Conservation (phyloP, 1,140 invertebrate genomes). For the Drosophila tani region DNA sequence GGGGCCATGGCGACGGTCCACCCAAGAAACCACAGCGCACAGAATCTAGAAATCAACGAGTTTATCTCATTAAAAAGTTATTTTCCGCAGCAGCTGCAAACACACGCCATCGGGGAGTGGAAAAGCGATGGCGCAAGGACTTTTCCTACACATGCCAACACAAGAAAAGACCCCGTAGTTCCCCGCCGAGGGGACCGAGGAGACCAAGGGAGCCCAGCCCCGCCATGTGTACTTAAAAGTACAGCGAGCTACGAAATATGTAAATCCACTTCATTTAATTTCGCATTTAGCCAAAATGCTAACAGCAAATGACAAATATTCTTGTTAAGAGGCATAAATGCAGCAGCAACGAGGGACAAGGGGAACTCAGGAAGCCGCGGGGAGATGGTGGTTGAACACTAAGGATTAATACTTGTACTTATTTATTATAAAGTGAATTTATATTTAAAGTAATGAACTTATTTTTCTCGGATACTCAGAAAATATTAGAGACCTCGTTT, state of each 20-base stretch:
- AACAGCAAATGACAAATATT: slow-evolving; percentile 83
- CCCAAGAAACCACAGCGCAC: slow-evolving; percentile 73
- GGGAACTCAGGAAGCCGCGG: slow-evolving; percentile 14
- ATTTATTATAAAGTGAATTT: not conserved
- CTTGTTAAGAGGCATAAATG: slow-evolving; percentile 82
- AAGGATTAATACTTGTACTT: not conserved
- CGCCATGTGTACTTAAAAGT: slow-evolving; percentile 77
- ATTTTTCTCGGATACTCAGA: no score
- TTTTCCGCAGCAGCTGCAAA: slow-evolving; percentile 83
- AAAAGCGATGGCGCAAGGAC: slow-evolving; percentile 44
- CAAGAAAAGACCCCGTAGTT: slow-evolving; percentile 26
- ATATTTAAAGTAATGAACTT: no score
- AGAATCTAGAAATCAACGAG: slow-evolving; percentile 84
- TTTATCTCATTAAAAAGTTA: slow-evolving; percentile 84
- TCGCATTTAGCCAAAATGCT: slow-evolving; percentile 83
- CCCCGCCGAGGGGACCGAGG: not conserved
- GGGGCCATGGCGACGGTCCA: slow-evolving; percentile 55
- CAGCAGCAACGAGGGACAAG: slow-evolving; percentile 30
- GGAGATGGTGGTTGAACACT: slow-evolving; percentile 5
- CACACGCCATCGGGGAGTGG: slow-evolving; percentile 54
- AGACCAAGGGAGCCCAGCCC: not conserved
- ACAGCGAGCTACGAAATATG: slow-evolving; percentile 78
- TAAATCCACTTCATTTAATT: slow-evolving; percentile 84
- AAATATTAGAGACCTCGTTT: no score
- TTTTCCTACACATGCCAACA: slow-evolving; percentile 72